These are phyloP conservation scores for Ooceraea biroi DNA, from an alignment of 1,140 invertebrate genomes.

Conservation along the genomic window DNA sequence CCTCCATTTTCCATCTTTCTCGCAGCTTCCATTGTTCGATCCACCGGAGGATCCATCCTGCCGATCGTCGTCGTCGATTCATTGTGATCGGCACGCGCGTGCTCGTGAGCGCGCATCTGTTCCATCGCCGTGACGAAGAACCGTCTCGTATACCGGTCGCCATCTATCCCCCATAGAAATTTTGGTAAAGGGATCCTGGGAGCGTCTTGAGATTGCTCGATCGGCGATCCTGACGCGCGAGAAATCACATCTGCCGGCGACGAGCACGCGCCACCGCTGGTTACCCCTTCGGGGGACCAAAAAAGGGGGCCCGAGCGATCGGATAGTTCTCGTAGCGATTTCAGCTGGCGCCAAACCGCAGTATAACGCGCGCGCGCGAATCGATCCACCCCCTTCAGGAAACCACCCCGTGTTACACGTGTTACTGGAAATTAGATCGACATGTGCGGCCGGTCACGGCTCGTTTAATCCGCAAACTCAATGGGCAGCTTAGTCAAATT, in stretches of 20 bases:
- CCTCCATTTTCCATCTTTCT: neutral
- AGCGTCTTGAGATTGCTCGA: conserved; percentile 17
- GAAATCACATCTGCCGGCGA: conserved; percentile 60
- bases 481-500: conserved; percentile 64
- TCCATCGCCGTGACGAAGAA: conserved; percentile 37
- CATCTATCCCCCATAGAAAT: conserved; percentile 60
- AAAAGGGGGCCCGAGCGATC: neutral
- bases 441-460: conserved; percentile 71
- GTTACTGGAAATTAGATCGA: conserved; percentile 70
- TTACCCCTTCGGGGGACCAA: neutral
- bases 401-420: conserved; percentile 58
- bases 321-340: conserved; percentile 17
- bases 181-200: conserved; percentile 24
- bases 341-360: neutral
- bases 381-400: conserved; percentile 35
- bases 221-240: conserved; percentile 24
- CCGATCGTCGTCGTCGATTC: conserved; percentile 43
- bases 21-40: conserved; percentile 43
- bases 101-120: conserved; percentile 56
- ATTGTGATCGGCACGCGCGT: conserved; percentile 67
- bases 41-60: conserved; percentile 35
- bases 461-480: conserved; percentile 70
- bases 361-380: conserved; percentile 18
- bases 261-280: conserved; percentile 26
- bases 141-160: conserved; percentile 62